Conservation (phyloP, 2,113 vertebrate genomes). For the Haemorhous mexicanus region DNA sequence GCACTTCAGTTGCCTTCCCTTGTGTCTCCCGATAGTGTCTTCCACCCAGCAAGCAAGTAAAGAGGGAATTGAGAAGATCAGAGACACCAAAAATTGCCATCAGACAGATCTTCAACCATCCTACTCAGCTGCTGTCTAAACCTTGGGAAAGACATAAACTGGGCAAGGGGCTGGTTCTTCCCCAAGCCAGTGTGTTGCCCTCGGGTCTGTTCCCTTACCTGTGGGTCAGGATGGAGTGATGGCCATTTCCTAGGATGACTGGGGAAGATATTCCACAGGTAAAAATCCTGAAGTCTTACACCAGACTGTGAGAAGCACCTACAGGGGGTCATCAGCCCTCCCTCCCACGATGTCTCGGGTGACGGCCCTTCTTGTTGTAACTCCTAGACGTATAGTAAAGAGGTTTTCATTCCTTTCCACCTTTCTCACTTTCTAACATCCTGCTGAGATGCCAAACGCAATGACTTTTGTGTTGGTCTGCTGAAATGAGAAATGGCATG, state of each 20-base stretch:
- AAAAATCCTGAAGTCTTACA: not conserved
- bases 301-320: not conserved
- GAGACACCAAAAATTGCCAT: not conserved
- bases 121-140: not conserved
- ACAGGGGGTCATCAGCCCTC: not conserved
- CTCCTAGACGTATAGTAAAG: not conserved
- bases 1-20: not conserved
- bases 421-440: not conserved
- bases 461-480: not conserved
- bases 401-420: not conserved
- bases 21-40: not conserved
- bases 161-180: not conserved
- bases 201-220: not conserved
- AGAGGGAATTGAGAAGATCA: not conserved
- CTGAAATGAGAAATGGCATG: not conserved
- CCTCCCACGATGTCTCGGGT: not conserved
- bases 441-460: not conserved
- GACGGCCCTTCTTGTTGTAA: not conserved
- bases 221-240: not conserved
- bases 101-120: not conserved
- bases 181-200: not conserved
- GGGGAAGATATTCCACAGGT: not conserved
- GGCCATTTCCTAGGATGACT: not conserved
- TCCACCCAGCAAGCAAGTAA: not conserved
- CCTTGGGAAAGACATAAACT: not conserved